Conservation (phyloP, 2,113 vertebrate genomes). For the Chelonoidis abingdonii region DNA sequence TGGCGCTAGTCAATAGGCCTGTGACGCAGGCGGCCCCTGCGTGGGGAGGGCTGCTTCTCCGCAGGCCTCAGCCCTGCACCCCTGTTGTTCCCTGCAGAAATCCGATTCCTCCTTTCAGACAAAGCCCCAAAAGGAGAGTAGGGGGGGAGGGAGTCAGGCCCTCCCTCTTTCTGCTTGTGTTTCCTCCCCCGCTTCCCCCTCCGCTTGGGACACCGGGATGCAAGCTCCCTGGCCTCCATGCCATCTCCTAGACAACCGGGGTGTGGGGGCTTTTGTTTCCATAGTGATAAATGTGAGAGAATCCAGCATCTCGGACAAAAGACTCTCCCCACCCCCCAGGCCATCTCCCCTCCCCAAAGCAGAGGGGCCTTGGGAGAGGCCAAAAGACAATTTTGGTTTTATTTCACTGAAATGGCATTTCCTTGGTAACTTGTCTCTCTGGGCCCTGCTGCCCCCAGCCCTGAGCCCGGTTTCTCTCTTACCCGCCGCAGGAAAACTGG, state of each 20-base stretch:
- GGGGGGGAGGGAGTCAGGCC: not conserved
- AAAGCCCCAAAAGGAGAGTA: conserved; percentile 47
- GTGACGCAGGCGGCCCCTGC: not conserved
- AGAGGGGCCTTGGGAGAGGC: not conserved
- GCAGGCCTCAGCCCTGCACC: conserved; percentile 2
- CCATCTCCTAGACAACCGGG: conserved; percentile 78
- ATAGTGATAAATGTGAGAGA: conserved; percentile 77
- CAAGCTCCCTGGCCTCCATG: conserved; percentile 63
- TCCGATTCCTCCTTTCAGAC: conserved; percentile 56
- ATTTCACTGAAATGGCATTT: not conserved
- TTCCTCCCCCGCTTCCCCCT: conserved; percentile 9
- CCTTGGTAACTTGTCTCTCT: not conserved
- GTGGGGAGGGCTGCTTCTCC: not conserved
- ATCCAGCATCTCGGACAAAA: conserved; percentile 78
- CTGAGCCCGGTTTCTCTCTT: not conserved
- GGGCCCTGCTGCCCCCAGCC: not conserved
- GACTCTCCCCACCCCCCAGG: not conserved
- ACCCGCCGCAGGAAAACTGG: not conserved
- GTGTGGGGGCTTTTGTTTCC: conserved; percentile 70
- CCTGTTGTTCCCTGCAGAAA: conserved; percentile 77
- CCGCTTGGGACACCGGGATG: conserved; percentile 69
- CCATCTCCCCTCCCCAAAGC: not conserved
- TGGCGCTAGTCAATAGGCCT: not conserved
- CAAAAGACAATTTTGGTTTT: not conserved
- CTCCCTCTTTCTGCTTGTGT: not conserved